Conservation (phyloP, 1,140 invertebrate species). For the Polyergus mexicanus region DNA sequence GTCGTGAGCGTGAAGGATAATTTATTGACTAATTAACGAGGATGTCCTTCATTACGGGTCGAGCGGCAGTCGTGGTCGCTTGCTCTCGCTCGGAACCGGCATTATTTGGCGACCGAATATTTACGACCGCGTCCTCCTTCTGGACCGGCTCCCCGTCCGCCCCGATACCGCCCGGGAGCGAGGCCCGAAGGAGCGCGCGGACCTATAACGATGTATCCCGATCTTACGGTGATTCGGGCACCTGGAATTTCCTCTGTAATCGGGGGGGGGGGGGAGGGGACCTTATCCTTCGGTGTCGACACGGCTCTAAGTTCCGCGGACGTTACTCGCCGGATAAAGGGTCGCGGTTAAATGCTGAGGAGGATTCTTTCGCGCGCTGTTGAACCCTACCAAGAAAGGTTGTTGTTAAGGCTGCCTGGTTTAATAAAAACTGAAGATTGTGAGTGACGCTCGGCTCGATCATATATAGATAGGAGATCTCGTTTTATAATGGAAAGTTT, state of each 20-base stretch:
- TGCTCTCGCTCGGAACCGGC: conserved; percentile 75
- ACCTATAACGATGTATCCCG: conserved; percentile 84
- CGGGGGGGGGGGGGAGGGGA: conserved; percentile 16
- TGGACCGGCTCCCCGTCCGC: conserved; percentile 68
- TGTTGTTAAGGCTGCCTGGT: conserved; percentile 21
- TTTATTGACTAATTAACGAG: conserved; percentile 87
- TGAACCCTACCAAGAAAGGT: conserved; percentile 24
- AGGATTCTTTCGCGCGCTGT: conserved; percentile 47
- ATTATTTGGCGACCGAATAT: conserved; percentile 85
- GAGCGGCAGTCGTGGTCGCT: conserved; percentile 79
- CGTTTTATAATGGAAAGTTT: neutral
- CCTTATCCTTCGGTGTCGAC: conserved; percentile 50
- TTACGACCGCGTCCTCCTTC: conserved; percentile 83
- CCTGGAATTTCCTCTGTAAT: conserved; percentile 74
- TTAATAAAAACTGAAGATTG: conserved; percentile 19
- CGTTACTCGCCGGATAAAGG: conserved; percentile 72
- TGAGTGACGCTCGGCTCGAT: neutral
- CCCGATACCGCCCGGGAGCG: conserved; percentile 67
- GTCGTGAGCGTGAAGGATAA: conserved; percentile 84
- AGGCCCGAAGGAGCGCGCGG: conserved; percentile 55
- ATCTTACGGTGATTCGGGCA: conserved; percentile 80
- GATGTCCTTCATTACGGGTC: conserved; percentile 86
- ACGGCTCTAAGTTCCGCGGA: conserved; percentile 69
- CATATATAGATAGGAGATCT: neutral
- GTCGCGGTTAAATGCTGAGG: conserved; percentile 68